These are phyloP conservation scores for Anolis sagrei DNA, from an alignment of 2,113 vertebrate species.

Conservation along the genomic window DNA sequence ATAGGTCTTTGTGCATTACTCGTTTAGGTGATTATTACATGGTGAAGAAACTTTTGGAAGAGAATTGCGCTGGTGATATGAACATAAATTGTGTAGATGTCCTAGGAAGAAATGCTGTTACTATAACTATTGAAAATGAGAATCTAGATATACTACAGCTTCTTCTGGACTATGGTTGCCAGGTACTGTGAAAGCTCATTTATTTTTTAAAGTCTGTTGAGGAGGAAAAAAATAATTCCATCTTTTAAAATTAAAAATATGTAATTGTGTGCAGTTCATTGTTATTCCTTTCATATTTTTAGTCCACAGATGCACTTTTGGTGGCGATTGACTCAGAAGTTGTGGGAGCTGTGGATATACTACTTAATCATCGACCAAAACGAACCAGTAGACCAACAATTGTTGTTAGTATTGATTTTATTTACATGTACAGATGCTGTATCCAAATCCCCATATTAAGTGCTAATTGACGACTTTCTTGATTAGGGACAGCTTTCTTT, in stretches of 20 bases:
- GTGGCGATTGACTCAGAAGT: constrained; percentile 98
- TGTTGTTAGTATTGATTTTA: constrained; percentile 83
- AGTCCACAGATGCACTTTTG: constrained; percentile 95
- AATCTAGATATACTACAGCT: constrained; percentile 97
- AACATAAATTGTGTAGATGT: constrained; percentile 98
- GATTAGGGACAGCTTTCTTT: neutral
- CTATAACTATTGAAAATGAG: constrained; percentile 97
- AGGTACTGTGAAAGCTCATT: constrained; percentile 78
- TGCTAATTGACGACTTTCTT: neutral
- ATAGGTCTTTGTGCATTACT: constrained; percentile 56
- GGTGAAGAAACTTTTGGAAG: constrained; percentile 98
- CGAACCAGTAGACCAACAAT: constrained; percentile 94
- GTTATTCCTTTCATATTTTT: constrained; percentile 58
- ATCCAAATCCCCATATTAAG: neutral
- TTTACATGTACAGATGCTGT: too few species aligned
- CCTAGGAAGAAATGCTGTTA: constrained; percentile 93
- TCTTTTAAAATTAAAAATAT: constrained; percentile 36
- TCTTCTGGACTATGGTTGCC: constrained; percentile 95
- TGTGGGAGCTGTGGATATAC: constrained; percentile 97
- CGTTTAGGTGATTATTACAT: constrained; percentile 97
- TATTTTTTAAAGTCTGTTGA: neutral
- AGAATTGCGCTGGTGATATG: constrained; percentile 92
- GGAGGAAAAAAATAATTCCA: neutral
- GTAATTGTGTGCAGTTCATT: constrained; percentile 4
- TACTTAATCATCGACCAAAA: constrained; percentile 95